Evolutionary conservation across 2,888 invertebrate species (phyloP), one percentile per base, ranked within the genome.

Genomic region (Trissolcus brochymenae): DNA sequence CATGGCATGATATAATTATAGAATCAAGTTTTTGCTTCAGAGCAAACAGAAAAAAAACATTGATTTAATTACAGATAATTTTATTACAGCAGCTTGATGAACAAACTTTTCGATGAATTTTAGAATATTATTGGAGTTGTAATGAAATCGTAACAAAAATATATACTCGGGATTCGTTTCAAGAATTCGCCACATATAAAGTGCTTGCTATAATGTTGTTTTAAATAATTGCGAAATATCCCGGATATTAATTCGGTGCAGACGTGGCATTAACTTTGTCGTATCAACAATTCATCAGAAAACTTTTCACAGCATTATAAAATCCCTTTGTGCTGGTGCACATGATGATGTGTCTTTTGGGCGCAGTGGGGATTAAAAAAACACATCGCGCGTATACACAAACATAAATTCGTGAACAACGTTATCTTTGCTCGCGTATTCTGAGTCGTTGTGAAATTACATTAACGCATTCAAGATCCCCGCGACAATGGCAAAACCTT

Each of bases 361-460:
- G 59, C 29, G 50, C 35, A 13, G 19, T 50, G 19, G 51, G 21
- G 46, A 29, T 29, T 11, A 70, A 74, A 74, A 67, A 53, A 16
- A 46, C 9, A 40, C 7, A 35, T 25, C 49, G 7, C 64, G 41
- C 19, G 49, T 29, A 46, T 40, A 53, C 16, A 62, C 59, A 57
- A 75, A 55, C 65, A 43, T 61, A 64, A 66, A 76, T 76, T 66
- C 67, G 67, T 71, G 64, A 71, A 64, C 71, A 64, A 71, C 67
- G 67, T 67, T 72, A 75, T 75, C 74, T 67, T 71, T 67, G 57
- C 59, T 49, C 53, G 25, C 55, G n/a, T 43, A 56, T 66, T 59
- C 64, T 43, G 4, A 25, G 56, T 66, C 21, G 57, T 66, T 62
- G 71, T 71, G 74, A 67, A 74, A 78, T 74, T 62, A 66, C 51